Conservation (phyloP, 2,797 vertebrate genomes). For the Prunella strophiata region DNA sequence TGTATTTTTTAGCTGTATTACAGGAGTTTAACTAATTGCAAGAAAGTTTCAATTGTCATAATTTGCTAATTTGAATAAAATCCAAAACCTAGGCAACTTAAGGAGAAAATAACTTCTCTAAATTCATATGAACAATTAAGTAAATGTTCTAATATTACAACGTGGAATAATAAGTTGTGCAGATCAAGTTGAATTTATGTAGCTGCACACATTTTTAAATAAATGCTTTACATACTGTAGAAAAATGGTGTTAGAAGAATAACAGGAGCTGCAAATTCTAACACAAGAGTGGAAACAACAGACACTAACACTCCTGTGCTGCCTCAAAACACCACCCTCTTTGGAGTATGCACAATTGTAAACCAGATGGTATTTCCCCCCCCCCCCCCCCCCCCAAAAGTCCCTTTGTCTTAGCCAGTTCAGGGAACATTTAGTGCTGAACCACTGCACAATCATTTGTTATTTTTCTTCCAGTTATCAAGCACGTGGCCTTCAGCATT, state of each 20-base stretch:
- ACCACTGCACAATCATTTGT: constrained; percentile 41
- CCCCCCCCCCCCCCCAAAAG: neutral
- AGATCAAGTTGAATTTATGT: neutral
- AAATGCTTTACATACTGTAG: neutral
- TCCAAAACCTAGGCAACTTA: neutral
- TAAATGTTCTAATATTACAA: neutral
- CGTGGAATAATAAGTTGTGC: neutral
- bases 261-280: neutral
- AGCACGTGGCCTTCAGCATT: constrained; percentile 32
- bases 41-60: neutral
- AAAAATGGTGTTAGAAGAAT: neutral
- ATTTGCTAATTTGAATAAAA: neutral
- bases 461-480: constrained; percentile 56
- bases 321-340: constrained; percentile 32
- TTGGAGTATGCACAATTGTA: neutral
- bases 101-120: neutral
- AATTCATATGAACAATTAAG: neutral
- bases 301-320: neutral
- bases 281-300: neutral
- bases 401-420: constrained; percentile 37
- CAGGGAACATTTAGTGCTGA: constrained; percentile 53
- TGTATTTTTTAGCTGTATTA: neutral
- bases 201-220: neutral
- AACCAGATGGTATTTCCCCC: constrained; percentile 2
- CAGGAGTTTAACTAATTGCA: neutral